Percentiles rank a stretch among this genome's conserved stretches.
phyloP scores from a whole-genome alignment of 2,113 vertebrate species.

The Dasyornis broadbenti region DNA sequence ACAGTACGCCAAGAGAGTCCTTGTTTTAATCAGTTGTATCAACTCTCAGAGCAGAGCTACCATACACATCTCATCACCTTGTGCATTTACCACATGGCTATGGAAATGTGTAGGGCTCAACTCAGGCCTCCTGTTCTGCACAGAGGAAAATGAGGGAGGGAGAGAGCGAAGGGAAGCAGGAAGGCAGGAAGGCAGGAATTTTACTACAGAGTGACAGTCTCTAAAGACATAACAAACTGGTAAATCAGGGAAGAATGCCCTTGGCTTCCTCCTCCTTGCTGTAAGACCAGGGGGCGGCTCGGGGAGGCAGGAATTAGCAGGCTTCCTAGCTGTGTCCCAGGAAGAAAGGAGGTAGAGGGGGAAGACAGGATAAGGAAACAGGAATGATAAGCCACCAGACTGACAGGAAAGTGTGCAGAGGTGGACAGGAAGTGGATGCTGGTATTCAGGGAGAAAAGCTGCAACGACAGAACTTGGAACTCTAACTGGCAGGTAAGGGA shows the following conservation, averaged over 20 bases:
- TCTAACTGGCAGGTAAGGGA: neutral
- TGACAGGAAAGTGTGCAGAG: neutral
- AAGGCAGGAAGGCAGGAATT: neutral
- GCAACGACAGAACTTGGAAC: neutral
- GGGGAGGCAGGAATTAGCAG: neutral
- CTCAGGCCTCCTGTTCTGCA: neutral
- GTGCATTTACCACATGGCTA: neutral
- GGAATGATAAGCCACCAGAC: neutral
- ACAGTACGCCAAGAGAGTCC: slow-evolving; percentile 43
- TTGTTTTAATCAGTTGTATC: slow-evolving; percentile 45
- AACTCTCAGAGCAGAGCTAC: slow-evolving; percentile 5
- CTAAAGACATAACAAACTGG: neutral
- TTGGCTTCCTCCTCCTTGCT: neutral
- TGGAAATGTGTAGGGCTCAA: neutral
- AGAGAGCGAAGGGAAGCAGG: too few relatives aligned
- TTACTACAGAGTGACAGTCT: neutral
- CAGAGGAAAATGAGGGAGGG: neutral
- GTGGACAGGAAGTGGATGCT: neutral
- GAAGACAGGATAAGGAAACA: neutral
- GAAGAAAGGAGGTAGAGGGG: neutral
- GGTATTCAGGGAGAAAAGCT: neutral
- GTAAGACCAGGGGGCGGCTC: neutral
- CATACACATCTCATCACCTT: slow-evolving; percentile 50
- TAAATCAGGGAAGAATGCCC: neutral
- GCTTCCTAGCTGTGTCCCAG: neutral